phyloP scores from a whole-genome alignment of 2,888 invertebrate genomes.

The Cheilosia soror region DNA sequence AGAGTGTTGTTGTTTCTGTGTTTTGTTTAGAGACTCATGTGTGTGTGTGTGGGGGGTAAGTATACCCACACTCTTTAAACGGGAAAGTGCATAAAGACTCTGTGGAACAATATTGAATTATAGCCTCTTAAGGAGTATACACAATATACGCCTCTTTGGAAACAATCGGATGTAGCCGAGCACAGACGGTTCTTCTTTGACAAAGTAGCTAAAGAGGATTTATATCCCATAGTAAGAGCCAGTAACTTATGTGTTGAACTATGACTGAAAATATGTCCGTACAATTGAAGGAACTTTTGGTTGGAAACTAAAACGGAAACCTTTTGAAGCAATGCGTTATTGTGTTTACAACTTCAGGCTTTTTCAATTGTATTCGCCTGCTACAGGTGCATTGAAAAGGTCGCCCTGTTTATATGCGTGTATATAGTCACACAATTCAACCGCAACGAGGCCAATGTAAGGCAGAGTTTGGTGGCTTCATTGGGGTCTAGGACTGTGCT shows the following conservation, averaged over 20 bases:
- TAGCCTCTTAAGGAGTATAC: slow-evolving; percentile 27
- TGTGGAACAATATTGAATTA: slow-evolving; percentile 67
- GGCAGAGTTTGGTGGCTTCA: too few species aligned
- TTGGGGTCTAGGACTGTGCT: too few species aligned
- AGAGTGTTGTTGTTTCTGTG: slow-evolving; percentile 21
- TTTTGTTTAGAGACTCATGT: slow-evolving; percentile 22
- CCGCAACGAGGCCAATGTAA: too few species aligned
- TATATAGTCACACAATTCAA: too few species aligned
- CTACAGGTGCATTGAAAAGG: too few species aligned
- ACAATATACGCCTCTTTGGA: slow-evolving; percentile 14
- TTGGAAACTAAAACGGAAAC: too few species aligned
- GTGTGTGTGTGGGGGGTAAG: slow-evolving; percentile 10
- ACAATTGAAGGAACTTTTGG: too few species aligned
- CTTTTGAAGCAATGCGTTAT: too few species aligned
- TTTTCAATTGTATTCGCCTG: too few species aligned
- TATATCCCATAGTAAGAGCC: not conserved
- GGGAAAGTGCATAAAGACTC: slow-evolving; percentile 55
- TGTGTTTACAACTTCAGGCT: too few species aligned
- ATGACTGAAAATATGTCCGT: not conserved
- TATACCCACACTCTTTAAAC: slow-evolving; percentile 31
- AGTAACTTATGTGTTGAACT: not conserved
- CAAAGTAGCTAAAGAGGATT: slow-evolving; percentile 13
- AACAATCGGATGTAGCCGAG: slow-evolving; percentile 44
- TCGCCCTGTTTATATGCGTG: too few species aligned
- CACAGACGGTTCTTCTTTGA: slow-evolving; percentile 29